These are phyloP conservation scores for Ciconia stormi DNA, from an alignment of 2,113 vertebrate genomes.

Conservation along the genomic window DNA sequence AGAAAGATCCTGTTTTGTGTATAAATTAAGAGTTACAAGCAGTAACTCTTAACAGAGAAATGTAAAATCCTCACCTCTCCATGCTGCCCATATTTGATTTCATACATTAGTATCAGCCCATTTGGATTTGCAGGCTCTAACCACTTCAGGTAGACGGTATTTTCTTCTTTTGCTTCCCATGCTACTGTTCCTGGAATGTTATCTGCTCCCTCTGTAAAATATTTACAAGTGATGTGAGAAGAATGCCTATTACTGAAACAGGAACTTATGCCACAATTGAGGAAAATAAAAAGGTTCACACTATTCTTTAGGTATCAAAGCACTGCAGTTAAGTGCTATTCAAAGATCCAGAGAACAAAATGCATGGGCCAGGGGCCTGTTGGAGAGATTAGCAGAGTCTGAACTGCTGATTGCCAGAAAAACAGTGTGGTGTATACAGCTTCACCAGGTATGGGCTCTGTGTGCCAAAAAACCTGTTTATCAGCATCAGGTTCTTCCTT, in stretches of 20 bases:
- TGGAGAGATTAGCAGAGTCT: background rate
- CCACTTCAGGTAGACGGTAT: slow-evolving; percentile 89
- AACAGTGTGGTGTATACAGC: background rate
- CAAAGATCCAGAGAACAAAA: background rate
- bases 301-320: background rate
- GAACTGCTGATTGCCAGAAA: background rate
- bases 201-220: slow-evolving; percentile 86
- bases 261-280: background rate
- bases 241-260: background rate
- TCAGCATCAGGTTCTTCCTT: background rate
- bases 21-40: background rate
- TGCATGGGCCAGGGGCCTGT: background rate
- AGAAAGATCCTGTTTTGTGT: background rate
- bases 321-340: background rate
- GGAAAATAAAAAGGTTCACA: background rate
- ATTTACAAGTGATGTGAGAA: background rate
- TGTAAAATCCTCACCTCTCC: slow-evolving; percentile 80
- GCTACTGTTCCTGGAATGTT: slow-evolving; percentile 89
- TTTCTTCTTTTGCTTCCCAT: slow-evolving; percentile 84
- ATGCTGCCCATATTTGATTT: slow-evolving; percentile 89
- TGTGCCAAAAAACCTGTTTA: background rate
- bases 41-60: background rate
- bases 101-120: slow-evolving; percentile 95
- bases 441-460: background rate
- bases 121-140: slow-evolving; percentile 87